Evolutionary conservation across 2,113 vertebrate genomes (phyloP).

Genomic region (Symphodus melops): DNA sequence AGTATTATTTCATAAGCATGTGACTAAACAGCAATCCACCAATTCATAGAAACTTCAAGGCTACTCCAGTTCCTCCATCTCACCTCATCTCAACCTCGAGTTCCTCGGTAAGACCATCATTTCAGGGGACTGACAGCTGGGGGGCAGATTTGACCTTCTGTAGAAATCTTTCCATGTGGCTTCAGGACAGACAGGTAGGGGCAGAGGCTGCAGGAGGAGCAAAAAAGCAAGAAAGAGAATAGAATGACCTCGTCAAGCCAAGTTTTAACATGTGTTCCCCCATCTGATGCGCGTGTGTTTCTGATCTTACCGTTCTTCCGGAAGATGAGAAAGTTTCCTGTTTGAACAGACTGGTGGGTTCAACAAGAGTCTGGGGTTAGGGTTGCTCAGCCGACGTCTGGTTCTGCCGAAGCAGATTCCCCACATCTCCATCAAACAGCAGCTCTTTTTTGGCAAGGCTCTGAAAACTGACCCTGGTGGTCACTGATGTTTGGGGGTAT

Average conservation of each 20-base stretch:
- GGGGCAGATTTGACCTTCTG: constrained; percentile 34
- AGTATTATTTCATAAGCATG: not conserved
- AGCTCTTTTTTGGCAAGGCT: constrained; percentile 71
- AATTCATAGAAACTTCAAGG: constrained; percentile 4
- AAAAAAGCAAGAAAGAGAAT: constrained; percentile 19
- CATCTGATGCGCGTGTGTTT: constrained; percentile 72
- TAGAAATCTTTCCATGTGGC: constrained; percentile 47
- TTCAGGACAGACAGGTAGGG: constrained; percentile 11
- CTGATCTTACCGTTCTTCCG: constrained; percentile 66
- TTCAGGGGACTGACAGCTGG: constrained; percentile 25
- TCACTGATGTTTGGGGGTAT: constrained; percentile 58
- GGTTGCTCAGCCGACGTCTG: constrained; percentile 75
- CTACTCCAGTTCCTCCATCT: not conserved
- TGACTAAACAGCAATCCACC: constrained; percentile 9
- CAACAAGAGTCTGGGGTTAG: constrained; percentile 75
- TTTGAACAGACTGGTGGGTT: constrained; percentile 75
- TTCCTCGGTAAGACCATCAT: constrained; percentile 24
- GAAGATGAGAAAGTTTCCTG: constrained; percentile 73
- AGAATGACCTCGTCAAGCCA: constrained; percentile 62
- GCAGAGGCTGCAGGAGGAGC: not conserved
- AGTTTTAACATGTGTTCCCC: constrained; percentile 65
- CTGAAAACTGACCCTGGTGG: constrained; percentile 76
- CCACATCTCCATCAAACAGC: constrained; percentile 76
- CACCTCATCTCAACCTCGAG: not conserved
- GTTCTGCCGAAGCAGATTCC: constrained; percentile 79